phyloP scores from a whole-genome alignment of 2,113 vertebrate species.

The Columbina picui region DNA sequence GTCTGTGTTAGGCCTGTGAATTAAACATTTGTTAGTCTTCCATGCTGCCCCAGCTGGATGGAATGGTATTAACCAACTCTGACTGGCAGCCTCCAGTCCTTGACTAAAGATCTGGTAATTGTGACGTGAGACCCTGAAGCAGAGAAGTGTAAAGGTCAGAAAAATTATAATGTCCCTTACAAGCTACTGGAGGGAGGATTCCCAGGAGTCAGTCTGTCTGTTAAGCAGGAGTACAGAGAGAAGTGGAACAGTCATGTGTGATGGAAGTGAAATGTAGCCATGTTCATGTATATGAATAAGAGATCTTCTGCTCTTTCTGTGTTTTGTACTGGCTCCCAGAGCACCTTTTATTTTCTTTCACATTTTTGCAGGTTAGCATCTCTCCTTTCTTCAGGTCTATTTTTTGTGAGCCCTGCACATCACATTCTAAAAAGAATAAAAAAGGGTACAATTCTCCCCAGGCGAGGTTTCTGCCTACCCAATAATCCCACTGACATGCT shows the following conservation, averaged over 20 bases:
- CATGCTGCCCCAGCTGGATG: not conserved
- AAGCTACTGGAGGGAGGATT: not conserved
- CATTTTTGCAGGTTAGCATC: slow-evolving; percentile 24
- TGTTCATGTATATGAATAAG: not conserved
- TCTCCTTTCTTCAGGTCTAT: slow-evolving; percentile 1
- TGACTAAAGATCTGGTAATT: not conserved
- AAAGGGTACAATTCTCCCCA: slow-evolving; percentile 31
- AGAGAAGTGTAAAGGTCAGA: not conserved
- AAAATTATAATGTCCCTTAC: not conserved
- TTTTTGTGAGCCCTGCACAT: not conserved
- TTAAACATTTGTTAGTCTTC: not conserved
- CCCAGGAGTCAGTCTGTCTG: not conserved
- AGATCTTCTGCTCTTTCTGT: not conserved
- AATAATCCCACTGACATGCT: slow-evolving; percentile 36
- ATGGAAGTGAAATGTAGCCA: not conserved
- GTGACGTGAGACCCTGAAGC: not conserved
- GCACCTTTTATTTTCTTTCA: slow-evolving; percentile 34
- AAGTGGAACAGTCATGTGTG: not conserved
- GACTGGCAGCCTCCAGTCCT: not conserved
- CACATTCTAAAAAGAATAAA: not conserved
- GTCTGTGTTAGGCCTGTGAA: not conserved
- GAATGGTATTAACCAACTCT: not conserved
- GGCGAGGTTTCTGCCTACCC: slow-evolving; percentile 49
- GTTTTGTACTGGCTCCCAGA: not conserved
- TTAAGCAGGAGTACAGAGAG: not conserved